phyloP scores from a whole-genome alignment of 1,140 invertebrate genomes.

The Neocloeon triangulifer region DNA sequence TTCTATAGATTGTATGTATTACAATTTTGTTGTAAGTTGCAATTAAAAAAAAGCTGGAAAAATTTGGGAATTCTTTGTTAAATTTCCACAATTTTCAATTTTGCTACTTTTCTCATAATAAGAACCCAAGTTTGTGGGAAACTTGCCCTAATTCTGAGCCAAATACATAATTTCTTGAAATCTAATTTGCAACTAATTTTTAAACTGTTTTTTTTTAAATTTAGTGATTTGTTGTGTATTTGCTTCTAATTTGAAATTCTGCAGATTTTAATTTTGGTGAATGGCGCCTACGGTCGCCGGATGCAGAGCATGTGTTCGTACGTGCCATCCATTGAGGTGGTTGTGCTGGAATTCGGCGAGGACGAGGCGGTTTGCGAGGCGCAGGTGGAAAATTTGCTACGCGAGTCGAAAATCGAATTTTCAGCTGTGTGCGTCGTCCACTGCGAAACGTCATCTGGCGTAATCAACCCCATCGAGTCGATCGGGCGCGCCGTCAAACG shows the following conservation, averaged over 20 bases:
- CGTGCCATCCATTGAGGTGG: conserved; percentile 13
- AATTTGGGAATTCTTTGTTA: too few species aligned
- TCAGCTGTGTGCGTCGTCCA: conserved; percentile 22
- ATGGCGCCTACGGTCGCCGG: conserved; percentile 24
- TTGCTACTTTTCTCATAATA: too few species aligned
- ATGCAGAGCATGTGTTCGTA: conserved; percentile 22
- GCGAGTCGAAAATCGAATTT: conserved; percentile 3
- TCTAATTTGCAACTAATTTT: neutral
- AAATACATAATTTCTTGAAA: neutral
- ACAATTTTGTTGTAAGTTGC: too few species aligned
- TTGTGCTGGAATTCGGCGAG: conserved; percentile 18
- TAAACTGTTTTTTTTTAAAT: neutral
- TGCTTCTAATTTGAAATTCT: too few species aligned
- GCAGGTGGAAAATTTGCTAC: neutral
- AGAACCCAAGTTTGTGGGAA: too few species aligned
- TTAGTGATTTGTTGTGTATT: neutral
- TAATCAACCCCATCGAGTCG: conserved; percentile 21
- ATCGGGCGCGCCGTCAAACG: conserved; percentile 18
- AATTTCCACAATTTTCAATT: too few species aligned
- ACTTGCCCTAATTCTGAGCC: neutral
- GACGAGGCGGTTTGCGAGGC: conserved; percentile 9
- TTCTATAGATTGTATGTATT: too few species aligned
- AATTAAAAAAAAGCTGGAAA: too few species aligned
- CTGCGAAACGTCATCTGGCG: conserved; percentile 24
- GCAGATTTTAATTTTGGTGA: conserved; percentile 21